Conservation (phyloP, 2,113 vertebrate species). For the Rhinolophus sinicus region DNA sequence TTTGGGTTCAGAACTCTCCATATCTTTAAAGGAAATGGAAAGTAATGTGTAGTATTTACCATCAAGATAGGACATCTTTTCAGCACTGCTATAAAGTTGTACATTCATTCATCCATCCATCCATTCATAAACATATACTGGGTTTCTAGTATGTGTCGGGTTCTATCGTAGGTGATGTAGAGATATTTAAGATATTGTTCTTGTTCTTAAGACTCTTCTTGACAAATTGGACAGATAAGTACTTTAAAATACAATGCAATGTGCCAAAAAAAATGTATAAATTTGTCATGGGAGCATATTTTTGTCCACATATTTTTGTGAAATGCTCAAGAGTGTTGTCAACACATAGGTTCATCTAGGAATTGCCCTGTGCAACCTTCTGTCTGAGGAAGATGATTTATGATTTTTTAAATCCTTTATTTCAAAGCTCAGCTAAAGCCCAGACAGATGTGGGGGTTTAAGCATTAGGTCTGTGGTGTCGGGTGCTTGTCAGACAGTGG, state of each 20-base stretch:
- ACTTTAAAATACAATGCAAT: background rate
- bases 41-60: background rate
- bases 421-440: constrained; percentile 37
- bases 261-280: background rate
- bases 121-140: background rate
- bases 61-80: constrained; percentile 18
- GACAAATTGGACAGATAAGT: background rate
- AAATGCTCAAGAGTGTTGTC: background rate
- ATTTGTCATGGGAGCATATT: background rate
- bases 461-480: background rate
- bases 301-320: background rate
- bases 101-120: background rate
- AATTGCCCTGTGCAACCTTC: background rate
- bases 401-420: constrained; percentile 47
- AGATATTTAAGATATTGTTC: background rate
- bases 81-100: background rate
- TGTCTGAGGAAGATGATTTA: constrained; percentile 44
- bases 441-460: constrained; percentile 5
- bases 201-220: constrained; percentile 2
- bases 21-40: constrained; percentile 38
- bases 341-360: background rate
- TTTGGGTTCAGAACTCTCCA: background rate
- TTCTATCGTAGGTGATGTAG: background rate
- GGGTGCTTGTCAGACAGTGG: background rate
- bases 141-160: background rate